These are phyloP conservation scores for Alcedo atthis DNA, from an alignment of 2,797 vertebrate genomes.

Conservation along the genomic window DNA sequence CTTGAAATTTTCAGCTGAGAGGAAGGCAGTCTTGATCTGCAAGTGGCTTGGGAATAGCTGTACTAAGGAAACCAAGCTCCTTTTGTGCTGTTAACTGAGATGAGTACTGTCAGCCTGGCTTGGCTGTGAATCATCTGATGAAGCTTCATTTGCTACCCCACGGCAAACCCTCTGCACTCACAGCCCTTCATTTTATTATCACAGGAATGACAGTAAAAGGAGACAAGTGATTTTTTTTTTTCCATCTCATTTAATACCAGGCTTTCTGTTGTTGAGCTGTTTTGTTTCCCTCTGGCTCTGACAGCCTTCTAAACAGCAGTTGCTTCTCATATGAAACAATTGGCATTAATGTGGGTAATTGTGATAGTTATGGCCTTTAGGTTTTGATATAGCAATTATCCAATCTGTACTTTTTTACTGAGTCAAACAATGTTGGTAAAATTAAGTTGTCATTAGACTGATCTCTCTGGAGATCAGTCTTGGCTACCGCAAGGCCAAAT, in stretches of 20 bases:
- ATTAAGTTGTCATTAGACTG: not conserved
- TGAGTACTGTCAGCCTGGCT: not conserved
- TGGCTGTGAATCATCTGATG: conserved; percentile 4
- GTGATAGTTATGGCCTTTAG: conserved; percentile 57
- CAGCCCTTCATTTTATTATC: conserved; percentile 37
- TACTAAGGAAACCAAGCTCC: not conserved
- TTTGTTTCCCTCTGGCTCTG: conserved; percentile 62
- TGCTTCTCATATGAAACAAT: conserved; percentile 57
- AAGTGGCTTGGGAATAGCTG: not conserved
- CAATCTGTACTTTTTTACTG: conserved; percentile 46
- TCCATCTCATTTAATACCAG: conserved; percentile 8
- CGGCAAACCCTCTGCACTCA: conserved; percentile 3
- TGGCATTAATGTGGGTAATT: conserved; percentile 66
- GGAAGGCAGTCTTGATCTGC: not conserved
- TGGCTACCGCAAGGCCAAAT: not conserved
- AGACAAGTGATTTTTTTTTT: conserved; percentile 15
- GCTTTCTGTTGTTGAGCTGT: conserved; percentile 48
- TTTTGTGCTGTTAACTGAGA: conserved; percentile 5
- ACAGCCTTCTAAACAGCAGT: conserved; percentile 60
- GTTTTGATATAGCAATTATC: conserved; percentile 64
- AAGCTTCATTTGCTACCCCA: conserved; percentile 10
- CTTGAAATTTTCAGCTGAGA: not conserved
- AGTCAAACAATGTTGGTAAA: conserved; percentile 25
- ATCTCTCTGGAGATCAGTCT: not conserved
- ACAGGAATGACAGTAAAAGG: not conserved